These are phyloP conservation scores for Sebastes trivittatus DNA, from an alignment of 2,797 vertebrate genomes.

Conservation along the genomic window DNA sequence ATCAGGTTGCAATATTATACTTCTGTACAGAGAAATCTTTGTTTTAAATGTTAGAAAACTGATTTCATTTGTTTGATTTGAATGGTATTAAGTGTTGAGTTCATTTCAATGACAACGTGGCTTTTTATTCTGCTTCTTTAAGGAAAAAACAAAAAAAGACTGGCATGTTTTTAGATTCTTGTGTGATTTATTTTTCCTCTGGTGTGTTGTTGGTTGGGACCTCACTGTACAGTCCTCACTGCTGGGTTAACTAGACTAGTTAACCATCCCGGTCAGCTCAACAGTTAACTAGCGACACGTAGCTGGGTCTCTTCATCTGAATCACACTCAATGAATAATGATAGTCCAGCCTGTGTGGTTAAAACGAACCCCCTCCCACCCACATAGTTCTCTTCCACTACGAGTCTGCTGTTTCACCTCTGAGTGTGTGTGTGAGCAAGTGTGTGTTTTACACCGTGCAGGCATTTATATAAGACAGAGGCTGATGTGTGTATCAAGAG, in stretches of 20 bases:
- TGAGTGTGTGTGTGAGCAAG: slow-evolving; percentile 39
- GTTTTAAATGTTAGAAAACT: slow-evolving; percentile 74
- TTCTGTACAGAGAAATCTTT: slow-evolving; percentile 79
- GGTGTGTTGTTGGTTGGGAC: slow-evolving; percentile 66
- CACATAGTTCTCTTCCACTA: slow-evolving; percentile 70
- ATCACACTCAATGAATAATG: slow-evolving; percentile 68
- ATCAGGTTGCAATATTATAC: slow-evolving; percentile 88
- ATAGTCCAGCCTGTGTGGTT: slow-evolving; percentile 68
- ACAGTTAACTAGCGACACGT: slow-evolving; percentile 33
- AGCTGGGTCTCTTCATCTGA: slow-evolving; percentile 59
- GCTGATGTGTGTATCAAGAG: slow-evolving; percentile 59
- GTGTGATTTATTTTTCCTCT: slow-evolving; percentile 58
- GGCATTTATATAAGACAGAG: slow-evolving; percentile 77
- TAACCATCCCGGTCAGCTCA: slow-evolving; percentile 22
- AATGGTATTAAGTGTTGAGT: slow-evolving; percentile 74
- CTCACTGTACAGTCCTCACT: slow-evolving; percentile 71
- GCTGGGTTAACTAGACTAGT: slow-evolving; percentile 48
- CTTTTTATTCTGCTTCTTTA: slow-evolving; percentile 74
- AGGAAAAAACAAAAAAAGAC: slow-evolving; percentile 60
- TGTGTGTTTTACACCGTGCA: slow-evolving; percentile 64
- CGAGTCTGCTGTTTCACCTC: slow-evolving; percentile 69
- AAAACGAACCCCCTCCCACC: slow-evolving; percentile 53
- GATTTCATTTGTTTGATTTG: slow-evolving; percentile 77
- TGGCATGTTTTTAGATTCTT: slow-evolving; percentile 78
- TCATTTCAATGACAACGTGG: slow-evolving; percentile 73